Evolutionary conservation across 2,888 invertebrate genomes (phyloP), one percentile per base, ranked within the genome.

Genomic region (Dugesia japonica): DNA sequence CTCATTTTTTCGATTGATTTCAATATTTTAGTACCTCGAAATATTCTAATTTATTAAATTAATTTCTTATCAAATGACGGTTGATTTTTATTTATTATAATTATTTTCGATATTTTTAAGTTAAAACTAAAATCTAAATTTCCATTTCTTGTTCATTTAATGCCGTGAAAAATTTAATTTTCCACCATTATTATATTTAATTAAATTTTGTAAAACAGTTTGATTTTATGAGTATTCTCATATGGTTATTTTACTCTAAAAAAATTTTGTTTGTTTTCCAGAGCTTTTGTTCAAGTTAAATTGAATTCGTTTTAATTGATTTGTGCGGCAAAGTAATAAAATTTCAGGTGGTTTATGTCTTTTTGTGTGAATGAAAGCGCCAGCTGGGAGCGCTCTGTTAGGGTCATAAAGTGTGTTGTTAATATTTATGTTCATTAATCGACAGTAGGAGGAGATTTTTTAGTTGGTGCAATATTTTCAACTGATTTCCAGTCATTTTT

Each of bases 301-400:
- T n/a, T 56, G 56, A 23, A 56, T 56, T 56, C 23, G 23, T 56
- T 56, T 56, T 56, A 56, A 56, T 56, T 56, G 56, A 56, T 56
- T 56, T 20, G 23, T 56, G 56, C 56, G 56, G 56, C 23, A 56
- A 20, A 56, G 56, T 56, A 56, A 56, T 56, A 56, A 56, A 56
- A 56, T 20, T 56, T 56, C 56, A 56, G 56, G 56, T 56, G 56
- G 56, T 56, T 56, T 56, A 56, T 56, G 56, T 56, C 56, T n/a
- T 56, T 56, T 23, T n/a, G 56, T 56, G 56, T 56, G 56, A 56
- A 56, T n/a, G 56, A 20, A 56, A 56, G 56, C 56, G 56, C 56
- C 56, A 56, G 56, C 56, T 56, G 56, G 56, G 56, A 56, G n/a
- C 56, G 56, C 56, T 56, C 56, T 56, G 56, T 56, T 56, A 56